Evolutionary conservation across 2,888 invertebrate species (phyloP).

Genomic region (Uropetala carovei): DNA sequence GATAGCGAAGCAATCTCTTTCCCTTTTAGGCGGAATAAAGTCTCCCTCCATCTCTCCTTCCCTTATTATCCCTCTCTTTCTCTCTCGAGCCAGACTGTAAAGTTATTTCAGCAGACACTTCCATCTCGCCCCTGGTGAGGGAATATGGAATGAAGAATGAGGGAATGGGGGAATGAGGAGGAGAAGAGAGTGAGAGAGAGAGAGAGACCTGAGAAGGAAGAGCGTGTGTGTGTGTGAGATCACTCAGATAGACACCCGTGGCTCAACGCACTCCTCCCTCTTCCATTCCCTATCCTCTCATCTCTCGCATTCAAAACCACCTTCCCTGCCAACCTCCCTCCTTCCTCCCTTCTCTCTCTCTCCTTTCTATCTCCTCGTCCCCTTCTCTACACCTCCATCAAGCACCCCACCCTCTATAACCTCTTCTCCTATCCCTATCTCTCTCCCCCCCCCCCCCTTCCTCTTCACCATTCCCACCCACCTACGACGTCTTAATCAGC

Average conservation of each 20-base stretch:
- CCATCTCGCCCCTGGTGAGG: slow-evolving; percentile 39
- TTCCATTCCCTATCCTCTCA: neutral
- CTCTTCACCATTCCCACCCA: neutral
- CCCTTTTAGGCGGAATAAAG: neutral
- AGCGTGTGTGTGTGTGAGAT: slow-evolving; percentile 25
- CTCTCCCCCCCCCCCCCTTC: too few relatives aligned
- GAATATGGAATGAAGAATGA: neutral
- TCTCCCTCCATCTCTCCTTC: neutral
- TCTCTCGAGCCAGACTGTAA: slow-evolving; percentile 48
- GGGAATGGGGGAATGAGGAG: neutral
- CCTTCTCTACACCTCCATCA: neutral
- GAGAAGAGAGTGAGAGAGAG: neutral
- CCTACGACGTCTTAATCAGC: slow-evolving; percentile 61
- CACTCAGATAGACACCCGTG: slow-evolving; percentile 58
- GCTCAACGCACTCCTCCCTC: neutral
- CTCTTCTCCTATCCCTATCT: neutral
- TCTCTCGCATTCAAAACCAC: slow-evolving; percentile 26
- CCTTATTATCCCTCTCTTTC: neutral
- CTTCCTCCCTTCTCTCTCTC: too few relatives aligned
- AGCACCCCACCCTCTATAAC: neutral
- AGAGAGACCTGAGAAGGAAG: neutral
- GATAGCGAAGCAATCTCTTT: slow-evolving; percentile 25
- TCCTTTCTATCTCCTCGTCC: neutral
- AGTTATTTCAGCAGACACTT: slow-evolving; percentile 63
- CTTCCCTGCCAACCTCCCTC: neutral